Evolutionary conservation across 2,888 invertebrate genomes (phyloP), one percentile per base, ranked within the genome.

Genomic region (Crepidodera aurea): DNA sequence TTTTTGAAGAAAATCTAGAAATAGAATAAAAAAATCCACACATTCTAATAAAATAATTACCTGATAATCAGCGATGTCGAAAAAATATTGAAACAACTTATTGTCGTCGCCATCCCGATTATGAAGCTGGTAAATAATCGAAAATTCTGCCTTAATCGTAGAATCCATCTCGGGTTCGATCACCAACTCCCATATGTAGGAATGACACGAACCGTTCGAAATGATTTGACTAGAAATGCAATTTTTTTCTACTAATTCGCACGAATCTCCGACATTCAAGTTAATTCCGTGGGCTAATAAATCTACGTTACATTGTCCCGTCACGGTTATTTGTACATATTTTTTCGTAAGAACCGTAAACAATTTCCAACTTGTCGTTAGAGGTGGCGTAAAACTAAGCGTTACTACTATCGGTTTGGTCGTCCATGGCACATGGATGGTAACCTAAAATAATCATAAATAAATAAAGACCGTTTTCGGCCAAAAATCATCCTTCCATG

Each of bases 271-370:
- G 19, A 78, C 68, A 44, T 64, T 72, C 57, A 81, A 65, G 10
- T 67, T 67, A 7, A 79, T 74, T 6, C 71, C 55, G 25, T 73
- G 69, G 15, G 78, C 69, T 32, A 71, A 64, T 54, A 81, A 63
- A 53, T 72, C 74, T 46, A 71, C 72, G 27, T 79, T 77, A 54
- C 77, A 78, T 37, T 85, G 80, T 37, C 91, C 90, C 3, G 87
- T 86, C 2, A 90, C 85, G 32, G 88, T 85, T 19, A 95, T 87
- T 79, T 95, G 93, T 13, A 96, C 79, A 75, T 93, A 95, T 82
- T 96, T 96, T 69, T 92, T 84, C n/a, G 88, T 86, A 71, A 90
- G 87, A 1, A 92, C 91, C 0, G 96, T 95, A 64, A 94, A 91
- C 10, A 97, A 84, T 54, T 92, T 88, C 85, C 93, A 92, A 1